Base-by-base conservation (phyloP, 2,888 invertebrate genomes). In the Ormyrus thymus region DNA sequence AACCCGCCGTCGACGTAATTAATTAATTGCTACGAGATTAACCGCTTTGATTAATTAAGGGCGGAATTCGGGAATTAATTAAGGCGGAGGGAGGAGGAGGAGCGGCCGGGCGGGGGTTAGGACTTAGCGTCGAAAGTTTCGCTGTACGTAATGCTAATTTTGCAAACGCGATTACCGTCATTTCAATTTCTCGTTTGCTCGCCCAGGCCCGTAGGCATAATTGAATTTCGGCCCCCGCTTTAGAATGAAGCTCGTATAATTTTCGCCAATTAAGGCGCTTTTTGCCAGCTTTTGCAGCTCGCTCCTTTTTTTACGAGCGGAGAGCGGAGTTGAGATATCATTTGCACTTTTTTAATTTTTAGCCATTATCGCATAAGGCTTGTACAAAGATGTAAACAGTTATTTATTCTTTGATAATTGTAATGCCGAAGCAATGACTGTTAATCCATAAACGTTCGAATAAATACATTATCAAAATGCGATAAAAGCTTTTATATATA, bases 41-140 rank as follows among this genome's bases (percentile, higher is more conserved):
- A 71, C 71, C 61, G 13, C 61, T 64, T 73, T 73, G 64, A 73
- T 73, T 73, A 73, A 73, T 73, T 73, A 65, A 73, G 55, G 29
- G 29, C 29, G 29, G 29, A 29, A 29, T 29, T 29, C 29, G 29
- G 53, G 61, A 64, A 73, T 73, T 73, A 73, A 73, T 73, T 73
- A 64, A 9, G 15, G 43, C 29, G 29, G 29, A 29, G 29, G 29
- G 1, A 29, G 29, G 29, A 29, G 4, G 29, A 29, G 29, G 29
- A 29, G 29, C 2, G 62, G 45, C 6, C 13, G 6, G 15, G 4
- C 29, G 48, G 9, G n/a, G 62, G 53, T 4, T 10, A 7, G 45
- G 66, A 6, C 46, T 50, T 56, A 73, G 13, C 29, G 65, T 56
- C 73, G 73, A 73, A 73, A 56, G 13, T 51, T 73, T 65, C 65